Base-by-base conservation (phyloP, 2,888 invertebrate genomes). In the Monopis laevigella region DNA sequence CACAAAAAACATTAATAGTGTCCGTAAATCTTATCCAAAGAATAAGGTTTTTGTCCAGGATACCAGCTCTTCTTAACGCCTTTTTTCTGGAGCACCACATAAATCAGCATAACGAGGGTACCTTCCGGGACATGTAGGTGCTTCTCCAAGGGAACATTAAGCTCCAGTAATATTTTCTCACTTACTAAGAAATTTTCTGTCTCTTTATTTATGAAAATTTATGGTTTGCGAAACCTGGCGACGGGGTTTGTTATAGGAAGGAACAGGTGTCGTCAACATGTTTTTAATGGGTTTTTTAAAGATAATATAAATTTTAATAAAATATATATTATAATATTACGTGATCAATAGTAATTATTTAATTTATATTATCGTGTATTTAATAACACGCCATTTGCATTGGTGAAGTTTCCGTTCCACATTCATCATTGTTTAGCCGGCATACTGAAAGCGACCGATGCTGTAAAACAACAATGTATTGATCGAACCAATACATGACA, bases 111-210 rank as follows among this genome's bases (percentile, higher is more conserved):
- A 77, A 78, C 73, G 74, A 73, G 72, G 24, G 14, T 27, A 59
- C 64, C 66, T 74, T 68, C 73, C 71, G 65, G 58, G 62, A n/a
- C 36, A 21, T 36, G 36, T 36, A 70, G 70, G 66, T 74, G 66
- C 65, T 50, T 62, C 66, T 61, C 65, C 64, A 19, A 19, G 19
- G 65, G 64, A 69, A 62, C 74, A 73, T 72, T 75, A 78, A 78
- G 73, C 75, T 65, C 54, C 64, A 56, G 69, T 70, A 75, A 77
- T 80, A 80, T 77, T 77, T 78, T 72, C 77, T 75, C 75, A 74
- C 77, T 78, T 75, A 74, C 68, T 71, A 64, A 66, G 62, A 72
- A 73, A 77, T 71, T 74, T 69, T 69, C 70, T 67, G 70, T 71
- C 71, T 64, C 61, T 62, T 60, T 75, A 71, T 75, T 78, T 75